These are phyloP conservation scores for Arvicanthis niloticus DNA, from an alignment of 2,113 vertebrate species.

Conservation along the genomic window DNA sequence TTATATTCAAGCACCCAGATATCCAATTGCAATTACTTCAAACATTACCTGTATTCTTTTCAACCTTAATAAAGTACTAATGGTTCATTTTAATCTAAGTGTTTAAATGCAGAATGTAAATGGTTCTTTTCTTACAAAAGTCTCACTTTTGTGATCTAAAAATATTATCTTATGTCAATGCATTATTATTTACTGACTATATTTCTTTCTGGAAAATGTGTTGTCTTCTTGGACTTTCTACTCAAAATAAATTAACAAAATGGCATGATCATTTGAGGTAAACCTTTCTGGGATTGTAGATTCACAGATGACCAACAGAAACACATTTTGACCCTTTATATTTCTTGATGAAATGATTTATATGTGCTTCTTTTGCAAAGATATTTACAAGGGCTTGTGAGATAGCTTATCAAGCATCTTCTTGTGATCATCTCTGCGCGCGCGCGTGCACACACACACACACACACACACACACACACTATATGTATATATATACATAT, in stretches of 20 bases:
- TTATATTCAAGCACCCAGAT: neutral
- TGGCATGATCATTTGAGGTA: neutral
- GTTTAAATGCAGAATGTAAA: neutral
- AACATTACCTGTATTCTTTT: neutral
- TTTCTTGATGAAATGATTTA: neutral
- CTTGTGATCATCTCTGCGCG: neutral
- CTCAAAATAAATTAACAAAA: constrained; percentile 1
- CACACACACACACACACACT: too few relatives aligned
- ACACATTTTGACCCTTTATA: neutral
- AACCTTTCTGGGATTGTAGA: neutral
- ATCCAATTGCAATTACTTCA: neutral
- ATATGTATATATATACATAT: too few relatives aligned
- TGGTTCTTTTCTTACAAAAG: neutral
- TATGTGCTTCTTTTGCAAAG: neutral
- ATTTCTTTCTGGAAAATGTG: neutral
- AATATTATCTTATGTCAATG: neutral
- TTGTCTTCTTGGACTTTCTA: neutral
- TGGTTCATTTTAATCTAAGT: neutral
- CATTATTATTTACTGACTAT: neutral
- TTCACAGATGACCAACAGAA: neutral
- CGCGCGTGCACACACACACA: too few relatives aligned
- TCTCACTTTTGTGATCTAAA: neutral
- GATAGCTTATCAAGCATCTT: neutral
- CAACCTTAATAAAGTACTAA: neutral
- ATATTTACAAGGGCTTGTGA: neutral